Evolutionary conservation across 2,888 invertebrate species (phyloP), one percentile per base, ranked within the genome.

Genomic region (Leucoma salicis): DNA sequence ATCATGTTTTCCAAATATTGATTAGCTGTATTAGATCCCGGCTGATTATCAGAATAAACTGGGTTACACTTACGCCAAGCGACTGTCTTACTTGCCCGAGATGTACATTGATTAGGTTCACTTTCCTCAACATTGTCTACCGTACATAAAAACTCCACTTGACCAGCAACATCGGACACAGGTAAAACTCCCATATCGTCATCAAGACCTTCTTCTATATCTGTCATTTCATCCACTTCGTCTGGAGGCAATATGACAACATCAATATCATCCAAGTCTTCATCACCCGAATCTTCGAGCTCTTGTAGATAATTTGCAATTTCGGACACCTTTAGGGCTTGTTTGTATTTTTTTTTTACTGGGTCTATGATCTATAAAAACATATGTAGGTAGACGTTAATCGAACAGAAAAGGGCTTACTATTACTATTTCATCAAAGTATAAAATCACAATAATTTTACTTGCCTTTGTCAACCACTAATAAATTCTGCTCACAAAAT

Each of bases 131-230:
- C 31, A 14, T 38, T 38, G 21, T 31, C 38, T 4, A 31, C 14
- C 18, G 31, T 38, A 18, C 31, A 38, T 38, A 31, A 38, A 31
- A 38, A 38, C 21, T 38, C 31, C 38, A 38, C 38, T 38, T 31
- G 38, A 38, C 38, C 38, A 31, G 38, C 38, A 7, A 38, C 31
- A 38, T 38, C 29, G 2, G 29, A 29, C 12, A 29, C 29, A 5
- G 29, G 29, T 12, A 29, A 3, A 4, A 13, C 11, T 8, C 29
- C 29, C 29, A 29, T 12, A 13, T 29, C 29, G 13, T 43, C 45
- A n/a, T 21, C 25, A 6, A 8, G 14, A 16, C 16, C 16, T 16
- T 16, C 29, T 27, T 11, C 27, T 29, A 37, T 27, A 14, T 27
- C 37, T 12, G 16, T 27, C 37, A 37, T 37, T 13, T 37, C 29